phyloP scores from a whole-genome alignment of 2,888 invertebrate genomes.

The Melolontha melolontha region DNA sequence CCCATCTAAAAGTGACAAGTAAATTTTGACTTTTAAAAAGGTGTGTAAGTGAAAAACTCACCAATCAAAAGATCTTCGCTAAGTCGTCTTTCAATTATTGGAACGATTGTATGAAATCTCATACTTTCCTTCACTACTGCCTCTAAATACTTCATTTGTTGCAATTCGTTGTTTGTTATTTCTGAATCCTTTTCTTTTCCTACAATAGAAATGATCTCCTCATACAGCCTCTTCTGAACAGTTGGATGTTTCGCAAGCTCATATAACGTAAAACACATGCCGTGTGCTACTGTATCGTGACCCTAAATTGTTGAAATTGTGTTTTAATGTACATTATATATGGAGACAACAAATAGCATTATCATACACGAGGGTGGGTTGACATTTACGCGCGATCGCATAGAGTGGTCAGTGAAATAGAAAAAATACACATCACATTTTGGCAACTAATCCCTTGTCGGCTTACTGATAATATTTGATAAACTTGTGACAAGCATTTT shows the following conservation, averaged over 20 bases:
- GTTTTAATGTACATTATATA: no score
- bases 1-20: conserved; percentile 43
- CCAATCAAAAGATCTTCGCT: background rate
- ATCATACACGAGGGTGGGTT: background rate
- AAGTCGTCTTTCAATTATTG: conserved; percentile 33
- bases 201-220: conserved; percentile 46
- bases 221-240: conserved; percentile 49
- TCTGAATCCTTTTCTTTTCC: conserved; percentile 21
- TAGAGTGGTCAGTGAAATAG: no score
- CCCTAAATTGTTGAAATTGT: no score
- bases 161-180: conserved; percentile 32
- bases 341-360: no score
- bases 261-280: conserved; percentile 47
- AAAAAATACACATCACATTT: no score
- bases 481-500: no score
- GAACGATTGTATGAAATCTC: conserved; percentile 45
- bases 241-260: conserved; percentile 47
- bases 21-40: no score
- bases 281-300: conserved; percentile 51
- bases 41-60: conserved; percentile 25
- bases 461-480: no score
- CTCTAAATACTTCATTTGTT: conserved; percentile 47
- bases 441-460: no score
- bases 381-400: no score
- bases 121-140: conserved; percentile 48